Conservation (phyloP, 2,797 vertebrate species). For the Coregonus ussuriensis region DNA sequence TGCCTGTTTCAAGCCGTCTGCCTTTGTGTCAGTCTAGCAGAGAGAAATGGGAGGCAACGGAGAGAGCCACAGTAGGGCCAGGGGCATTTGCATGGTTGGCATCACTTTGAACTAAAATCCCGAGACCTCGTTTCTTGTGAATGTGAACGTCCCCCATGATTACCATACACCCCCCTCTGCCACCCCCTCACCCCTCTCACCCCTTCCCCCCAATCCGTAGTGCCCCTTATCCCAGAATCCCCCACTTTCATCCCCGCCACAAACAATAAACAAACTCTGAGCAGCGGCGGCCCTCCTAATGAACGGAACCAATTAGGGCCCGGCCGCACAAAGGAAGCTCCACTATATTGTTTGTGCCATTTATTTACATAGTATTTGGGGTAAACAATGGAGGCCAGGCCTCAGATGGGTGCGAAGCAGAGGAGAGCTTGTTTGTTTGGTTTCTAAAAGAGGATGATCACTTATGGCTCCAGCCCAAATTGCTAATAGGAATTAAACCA, state of each 20-base stretch:
- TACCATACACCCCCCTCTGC: constrained; percentile 26
- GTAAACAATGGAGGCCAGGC: constrained; percentile 54
- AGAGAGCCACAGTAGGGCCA: constrained; percentile 21
- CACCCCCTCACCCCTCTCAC: constrained; percentile 27
- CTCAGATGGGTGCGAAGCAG: constrained; percentile 29
- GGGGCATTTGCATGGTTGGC: constrained; percentile 56
- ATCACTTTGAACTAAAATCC: constrained; percentile 46
- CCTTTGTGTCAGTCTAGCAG: constrained; percentile 54
- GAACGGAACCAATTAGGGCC: constrained; percentile 70
- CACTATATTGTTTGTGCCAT: constrained; percentile 40
- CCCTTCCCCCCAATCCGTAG: constrained; percentile 13
- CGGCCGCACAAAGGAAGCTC: constrained; percentile 51
- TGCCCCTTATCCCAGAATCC: background rate
- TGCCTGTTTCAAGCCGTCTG: constrained; percentile 66
- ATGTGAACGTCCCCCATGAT: constrained; percentile 12
- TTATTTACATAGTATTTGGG: constrained; percentile 55
- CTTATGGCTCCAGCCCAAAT: background rate
- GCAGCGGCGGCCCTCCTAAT: constrained; percentile 64
- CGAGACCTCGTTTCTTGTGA: constrained; percentile 22
- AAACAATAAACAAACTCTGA: constrained; percentile 62
- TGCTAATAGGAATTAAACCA: constrained; percentile 15
- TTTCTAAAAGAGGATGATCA: constrained; percentile 15
- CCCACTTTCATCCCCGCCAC: constrained; percentile 29
- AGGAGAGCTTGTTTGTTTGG: constrained; percentile 48
- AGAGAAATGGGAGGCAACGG: constrained; percentile 1